Evolutionary conservation across 2,113 vertebrate genomes (phyloP).

Genomic region (Cavia porcellus): DNA sequence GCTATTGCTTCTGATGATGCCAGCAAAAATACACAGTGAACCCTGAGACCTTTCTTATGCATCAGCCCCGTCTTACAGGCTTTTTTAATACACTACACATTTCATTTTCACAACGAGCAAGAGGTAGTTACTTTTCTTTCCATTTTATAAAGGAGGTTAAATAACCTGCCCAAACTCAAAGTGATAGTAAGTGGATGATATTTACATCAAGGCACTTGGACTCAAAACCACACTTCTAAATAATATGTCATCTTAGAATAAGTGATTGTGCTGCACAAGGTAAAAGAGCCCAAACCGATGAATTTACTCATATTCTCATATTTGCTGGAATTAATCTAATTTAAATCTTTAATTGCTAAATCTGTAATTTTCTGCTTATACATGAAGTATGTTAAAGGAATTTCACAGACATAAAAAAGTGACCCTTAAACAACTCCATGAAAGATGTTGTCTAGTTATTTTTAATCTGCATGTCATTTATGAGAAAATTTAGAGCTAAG

Average conservation of each 20-base stretch:
- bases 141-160: slow-evolving; percentile 23
- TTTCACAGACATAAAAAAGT: neutral
- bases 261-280: neutral
- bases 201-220: neutral
- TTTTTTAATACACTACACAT: neutral
- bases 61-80: neutral
- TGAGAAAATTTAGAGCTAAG: slow-evolving; percentile 27
- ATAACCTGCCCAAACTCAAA: slow-evolving; percentile 30
- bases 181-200: neutral
- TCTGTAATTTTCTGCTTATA: slow-evolving; percentile 16
- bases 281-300: neutral
- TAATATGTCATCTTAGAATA: neutral
- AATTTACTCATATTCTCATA: neutral
- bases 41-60: neutral
- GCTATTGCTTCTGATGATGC: neutral
- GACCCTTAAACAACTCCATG: neutral
- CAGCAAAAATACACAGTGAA: neutral
- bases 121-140: neutral
- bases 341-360: slow-evolving; percentile 26
- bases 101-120: neutral
- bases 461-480: neutral
- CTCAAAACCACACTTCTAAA: neutral
- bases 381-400: slow-evolving; percentile 21
- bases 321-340: slow-evolving; percentile 2
- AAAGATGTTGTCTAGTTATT: neutral